phyloP scores from a whole-genome alignment of 2,113 vertebrate species.

The Oreocharis arfaki region DNA sequence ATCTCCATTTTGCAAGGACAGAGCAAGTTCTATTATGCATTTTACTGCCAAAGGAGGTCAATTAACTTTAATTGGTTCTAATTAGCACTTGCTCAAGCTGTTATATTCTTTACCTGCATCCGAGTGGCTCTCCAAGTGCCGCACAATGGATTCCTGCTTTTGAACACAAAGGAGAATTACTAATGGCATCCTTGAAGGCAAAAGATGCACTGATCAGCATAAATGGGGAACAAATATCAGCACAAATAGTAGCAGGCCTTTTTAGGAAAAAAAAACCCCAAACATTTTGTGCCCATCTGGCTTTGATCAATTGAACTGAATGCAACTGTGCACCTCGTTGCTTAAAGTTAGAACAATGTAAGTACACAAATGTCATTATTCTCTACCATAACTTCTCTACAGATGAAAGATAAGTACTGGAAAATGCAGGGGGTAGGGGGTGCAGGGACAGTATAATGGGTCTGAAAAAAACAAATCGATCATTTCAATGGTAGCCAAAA shows the following conservation, averaged over 20 bases:
- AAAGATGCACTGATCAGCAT: slow-evolving; percentile 51
- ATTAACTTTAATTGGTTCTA: slow-evolving; percentile 67
- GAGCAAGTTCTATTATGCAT: slow-evolving; percentile 49
- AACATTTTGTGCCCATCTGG: slow-evolving; percentile 4
- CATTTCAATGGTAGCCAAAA: not conserved
- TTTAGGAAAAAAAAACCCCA: not conserved
- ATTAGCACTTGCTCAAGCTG: slow-evolving; percentile 64
- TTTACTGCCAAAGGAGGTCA: slow-evolving; percentile 62
- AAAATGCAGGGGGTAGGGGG: not conserved
- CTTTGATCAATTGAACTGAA: slow-evolving; percentile 35
- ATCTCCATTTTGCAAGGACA: slow-evolving; percentile 58
- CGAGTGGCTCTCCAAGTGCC: slow-evolving; percentile 47
- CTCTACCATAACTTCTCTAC: not conserved
- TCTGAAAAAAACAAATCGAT: not conserved
- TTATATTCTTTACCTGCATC: slow-evolving; percentile 65
- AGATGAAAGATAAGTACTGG: not conserved
- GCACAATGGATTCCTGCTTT: slow-evolving; percentile 55
- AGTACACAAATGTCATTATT: slow-evolving; percentile 9
- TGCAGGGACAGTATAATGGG: not conserved
- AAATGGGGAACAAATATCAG: slow-evolving; percentile 13
- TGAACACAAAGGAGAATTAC: slow-evolving; percentile 44
- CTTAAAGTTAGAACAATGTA: not conserved
- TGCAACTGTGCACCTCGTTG: slow-evolving; percentile 3
- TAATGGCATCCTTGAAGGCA: slow-evolving; percentile 56
- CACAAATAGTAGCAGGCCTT: not conserved